Base-by-base conservation (phyloP, 2,797 vertebrate species). In the Sphenopsis melanotis region DNA sequence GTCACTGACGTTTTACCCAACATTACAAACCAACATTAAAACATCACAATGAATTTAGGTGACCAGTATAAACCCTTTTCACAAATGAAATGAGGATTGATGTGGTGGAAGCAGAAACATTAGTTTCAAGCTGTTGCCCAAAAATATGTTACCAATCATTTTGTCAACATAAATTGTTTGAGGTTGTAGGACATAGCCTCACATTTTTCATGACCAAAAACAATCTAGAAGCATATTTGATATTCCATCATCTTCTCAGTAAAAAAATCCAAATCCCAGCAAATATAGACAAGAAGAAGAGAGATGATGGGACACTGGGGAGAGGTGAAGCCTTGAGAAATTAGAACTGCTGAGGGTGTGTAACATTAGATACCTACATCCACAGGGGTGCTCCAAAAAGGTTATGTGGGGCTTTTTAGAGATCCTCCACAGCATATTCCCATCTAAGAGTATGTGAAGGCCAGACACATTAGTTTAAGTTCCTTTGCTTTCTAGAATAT, bases 391-490 rank as follows among this genome's bases (percentile, higher is more conserved):
- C 69, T 93, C 26, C 20, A 60, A 34, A 74, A 65, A 49, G 9
- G 1, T 56, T 70, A 4, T 23, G 6, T 46, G 15, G 2, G 0
- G 1, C 7, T 47, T 56, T 56, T 65, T 7, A 50, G 34, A 66
- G 39, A 49, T 70, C 53, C 23, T 84, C 30, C 6, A 2, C 27
- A 66, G 44, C 8, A 5, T 2, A 1, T 81, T 93, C 34, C 32
- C 8, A 20, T n/a, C 15, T 15, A 49, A 74, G 49, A 34, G 12
- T 44, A 46, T 46, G 5, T 47, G 46, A 83, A 60, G 68, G 24
- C 6, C 41, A 53, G 49, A 42, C 42, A 32, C 2, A 17, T 50
- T 70, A 53, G 20, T 34, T 90, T 18, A 74, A 84, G 19, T 44
- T 7, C 15, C 32, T 46, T 53, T 27, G 19, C 55, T 29, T 85